Conservation (phyloP, 2,113 vertebrate genomes). For the Rhea pennata region DNA sequence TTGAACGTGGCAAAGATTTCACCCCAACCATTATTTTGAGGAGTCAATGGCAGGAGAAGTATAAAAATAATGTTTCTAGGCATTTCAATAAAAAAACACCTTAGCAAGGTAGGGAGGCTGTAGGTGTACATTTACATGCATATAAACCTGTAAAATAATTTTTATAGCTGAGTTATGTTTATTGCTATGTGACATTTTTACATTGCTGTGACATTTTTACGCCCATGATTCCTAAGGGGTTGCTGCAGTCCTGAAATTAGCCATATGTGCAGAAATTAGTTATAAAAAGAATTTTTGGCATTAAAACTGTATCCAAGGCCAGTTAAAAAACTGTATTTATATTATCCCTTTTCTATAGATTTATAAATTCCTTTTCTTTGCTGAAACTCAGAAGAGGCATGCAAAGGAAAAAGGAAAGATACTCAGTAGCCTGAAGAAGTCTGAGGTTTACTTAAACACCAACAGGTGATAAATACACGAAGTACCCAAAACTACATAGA, state of each 20-base stretch:
- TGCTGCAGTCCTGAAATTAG: background rate
- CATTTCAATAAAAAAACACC: background rate
- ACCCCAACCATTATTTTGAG: background rate
- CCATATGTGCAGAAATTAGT: background rate
- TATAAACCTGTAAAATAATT: background rate
- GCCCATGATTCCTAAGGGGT: background rate
- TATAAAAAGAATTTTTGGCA: background rate
- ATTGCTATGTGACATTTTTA: background rate
- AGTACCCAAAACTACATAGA: background rate
- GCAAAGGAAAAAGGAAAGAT: background rate
- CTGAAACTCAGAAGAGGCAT: background rate
- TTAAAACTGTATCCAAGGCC: background rate
- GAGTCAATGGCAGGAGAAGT: background rate
- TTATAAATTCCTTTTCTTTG: background rate
- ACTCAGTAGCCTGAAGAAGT: background rate
- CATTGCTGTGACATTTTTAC: background rate
- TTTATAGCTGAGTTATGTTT: background rate
- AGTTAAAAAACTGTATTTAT: background rate
- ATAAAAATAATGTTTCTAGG: background rate
- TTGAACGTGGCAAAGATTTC: background rate
- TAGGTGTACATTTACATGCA: background rate
- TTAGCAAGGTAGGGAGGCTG: background rate
- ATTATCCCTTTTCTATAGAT: background rate
- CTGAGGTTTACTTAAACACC: background rate
- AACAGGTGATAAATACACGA: background rate